A percentile compares a stretch with the other conserved stretches of the same genome.
phyloP scores from a whole-genome alignment of 2,797 vertebrate genomes.

The Rhabdomys pumilio region DNA sequence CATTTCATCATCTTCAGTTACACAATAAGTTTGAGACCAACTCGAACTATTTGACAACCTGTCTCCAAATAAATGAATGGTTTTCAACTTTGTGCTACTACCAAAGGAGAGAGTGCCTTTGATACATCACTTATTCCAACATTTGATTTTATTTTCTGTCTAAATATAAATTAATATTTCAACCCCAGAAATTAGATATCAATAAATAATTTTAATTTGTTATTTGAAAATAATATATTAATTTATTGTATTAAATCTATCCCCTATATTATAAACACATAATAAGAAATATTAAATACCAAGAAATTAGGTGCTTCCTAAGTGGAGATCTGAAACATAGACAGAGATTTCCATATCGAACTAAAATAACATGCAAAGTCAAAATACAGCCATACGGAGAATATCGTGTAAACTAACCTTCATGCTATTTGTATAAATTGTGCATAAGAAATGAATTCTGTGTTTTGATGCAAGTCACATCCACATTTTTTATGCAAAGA shows the following conservation, averaged over 20 bases:
- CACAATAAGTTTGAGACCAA: not conserved
- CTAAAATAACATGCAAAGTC: not conserved
- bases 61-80: not conserved
- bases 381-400: not conserved
- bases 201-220: not conserved
- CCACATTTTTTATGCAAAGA: not conserved
- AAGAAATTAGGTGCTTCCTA: not conserved
- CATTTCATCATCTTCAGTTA: not conserved
- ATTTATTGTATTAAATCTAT: conserved; percentile 14
- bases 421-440: not conserved
- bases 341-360: not conserved
- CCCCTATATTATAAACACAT: not conserved
- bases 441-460: not conserved
- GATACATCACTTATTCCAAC: not conserved
- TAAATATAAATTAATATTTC: not conserved
- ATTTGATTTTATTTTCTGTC: not conserved
- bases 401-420: not conserved
- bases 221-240: conserved; percentile 17
- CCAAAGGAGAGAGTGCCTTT: not conserved
- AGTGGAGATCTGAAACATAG: not conserved
- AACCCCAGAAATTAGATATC: not conserved
- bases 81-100: conserved; percentile 34
- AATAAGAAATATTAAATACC: not conserved
- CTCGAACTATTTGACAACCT: not conserved
- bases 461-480: not conserved